phyloP scores from a whole-genome alignment of 2,797 vertebrate genomes.

The Chaenodraco wilsoni region DNA sequence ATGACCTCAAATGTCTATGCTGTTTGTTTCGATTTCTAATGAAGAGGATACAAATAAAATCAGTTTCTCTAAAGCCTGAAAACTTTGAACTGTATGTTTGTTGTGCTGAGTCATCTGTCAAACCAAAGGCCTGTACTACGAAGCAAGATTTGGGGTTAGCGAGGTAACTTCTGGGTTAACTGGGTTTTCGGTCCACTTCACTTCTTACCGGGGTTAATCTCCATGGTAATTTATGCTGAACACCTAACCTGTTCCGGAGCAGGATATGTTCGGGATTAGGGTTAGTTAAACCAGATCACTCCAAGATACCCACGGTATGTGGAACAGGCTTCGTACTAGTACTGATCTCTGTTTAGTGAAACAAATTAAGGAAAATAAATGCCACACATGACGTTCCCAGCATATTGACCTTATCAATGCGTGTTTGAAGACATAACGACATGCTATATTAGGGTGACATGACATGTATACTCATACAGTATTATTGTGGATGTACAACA shows the following conservation, averaged over 20 bases:
- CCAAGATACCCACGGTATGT: no score
- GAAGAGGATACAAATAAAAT: constrained; percentile 37
- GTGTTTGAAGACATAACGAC: not conserved
- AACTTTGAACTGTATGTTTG: not conserved
- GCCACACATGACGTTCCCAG: not conserved
- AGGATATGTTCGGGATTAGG: no score
- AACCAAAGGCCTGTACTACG: no score
- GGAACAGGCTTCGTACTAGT: no score
- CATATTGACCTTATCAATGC: not conserved
- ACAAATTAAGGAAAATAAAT: not conserved
- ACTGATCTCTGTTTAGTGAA: no score
- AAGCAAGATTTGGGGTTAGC: no score
- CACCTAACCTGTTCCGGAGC: no score
- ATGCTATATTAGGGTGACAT: not conserved
- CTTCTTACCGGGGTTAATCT: no score
- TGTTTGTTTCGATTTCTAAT: constrained; percentile 34
- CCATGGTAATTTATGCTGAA: no score
- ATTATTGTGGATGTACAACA: not conserved
- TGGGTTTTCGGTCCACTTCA: no score
- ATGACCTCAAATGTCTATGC: constrained; percentile 13
- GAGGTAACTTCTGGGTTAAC: no score
- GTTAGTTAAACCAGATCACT: no score
- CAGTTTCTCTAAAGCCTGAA: constrained; percentile 23
- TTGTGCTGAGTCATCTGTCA: not conserved
- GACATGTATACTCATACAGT: not conserved